Conservation (phyloP, 2,888 invertebrate genomes). For the Pteria penguin region DNA sequence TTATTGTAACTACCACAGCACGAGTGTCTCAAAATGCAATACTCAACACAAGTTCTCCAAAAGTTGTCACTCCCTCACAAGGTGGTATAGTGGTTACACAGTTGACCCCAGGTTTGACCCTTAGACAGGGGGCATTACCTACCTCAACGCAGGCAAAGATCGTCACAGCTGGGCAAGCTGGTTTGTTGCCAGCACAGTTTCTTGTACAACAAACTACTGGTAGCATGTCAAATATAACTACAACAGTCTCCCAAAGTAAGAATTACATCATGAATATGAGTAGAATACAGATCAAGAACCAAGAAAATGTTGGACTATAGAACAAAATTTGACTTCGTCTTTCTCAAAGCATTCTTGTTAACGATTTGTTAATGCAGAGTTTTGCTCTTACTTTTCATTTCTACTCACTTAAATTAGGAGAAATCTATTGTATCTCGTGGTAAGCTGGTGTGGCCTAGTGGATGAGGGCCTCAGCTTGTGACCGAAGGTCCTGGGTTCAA, state of each 20-base stretch:
- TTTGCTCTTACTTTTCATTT: no score
- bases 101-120: conserved; percentile 65
- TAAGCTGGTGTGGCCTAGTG: no score
- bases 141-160: conserved; percentile 59
- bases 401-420: no score
- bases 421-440: no score
- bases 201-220: conserved; percentile 64
- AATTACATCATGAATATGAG: no score
- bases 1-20: neutral
- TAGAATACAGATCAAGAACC: no score
- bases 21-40: conserved; percentile 9
- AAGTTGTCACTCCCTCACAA: conserved; percentile 60
- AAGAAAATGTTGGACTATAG: no score
- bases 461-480: no score
- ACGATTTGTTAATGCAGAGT: no score
- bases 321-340: no score
- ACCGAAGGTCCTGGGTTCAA: no score
- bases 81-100: conserved; percentile 73
- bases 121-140: conserved; percentile 60
- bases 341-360: no score
- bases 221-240: conserved; percentile 26
- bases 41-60: conserved; percentile 44
- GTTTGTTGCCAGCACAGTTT: conserved; percentile 69
- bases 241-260: conserved; percentile 33
- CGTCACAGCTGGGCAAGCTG: conserved; percentile 62